Percentiles rank a stretch among this genome's conserved stretches.
These are phyloP conservation scores for Spondyliosoma cantharus DNA, from an alignment of 2,797 vertebrate species.

Conservation along the genomic window DNA sequence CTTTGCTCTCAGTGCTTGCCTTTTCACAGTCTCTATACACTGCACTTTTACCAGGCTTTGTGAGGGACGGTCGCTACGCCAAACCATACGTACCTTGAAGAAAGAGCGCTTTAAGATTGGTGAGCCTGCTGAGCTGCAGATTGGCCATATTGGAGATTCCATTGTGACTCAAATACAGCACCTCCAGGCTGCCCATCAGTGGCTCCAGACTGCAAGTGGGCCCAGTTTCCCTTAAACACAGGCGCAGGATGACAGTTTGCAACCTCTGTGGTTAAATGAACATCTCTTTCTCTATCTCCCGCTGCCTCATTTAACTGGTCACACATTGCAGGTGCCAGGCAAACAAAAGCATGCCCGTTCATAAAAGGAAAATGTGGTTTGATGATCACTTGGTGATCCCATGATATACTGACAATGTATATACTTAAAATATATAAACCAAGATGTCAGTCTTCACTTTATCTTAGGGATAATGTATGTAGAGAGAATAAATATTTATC, in stretches of 20 bases:
- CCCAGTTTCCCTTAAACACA: constrained; percentile 83
- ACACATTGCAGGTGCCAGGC: constrained; percentile 65
- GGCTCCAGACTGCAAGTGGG: constrained; percentile 83
- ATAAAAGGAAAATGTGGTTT: constrained; percentile 5
- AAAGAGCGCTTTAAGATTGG: constrained; percentile 90
- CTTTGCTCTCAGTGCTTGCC: constrained; percentile 58
- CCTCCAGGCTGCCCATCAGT: constrained; percentile 91
- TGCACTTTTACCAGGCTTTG: constrained; percentile 52
- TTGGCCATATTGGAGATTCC: constrained; percentile 90
- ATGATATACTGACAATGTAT: neutral
- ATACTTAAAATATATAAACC: constrained; percentile 4
- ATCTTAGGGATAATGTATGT: neutral
- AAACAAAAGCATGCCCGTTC: constrained; percentile 52
- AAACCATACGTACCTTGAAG: constrained; percentile 86
- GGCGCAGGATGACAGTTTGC: constrained; percentile 62
- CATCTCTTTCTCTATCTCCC: constrained; percentile 59
- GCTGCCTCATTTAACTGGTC: constrained; percentile 64
- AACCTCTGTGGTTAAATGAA: constrained; percentile 67
- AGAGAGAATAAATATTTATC: neutral
- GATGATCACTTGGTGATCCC: neutral
- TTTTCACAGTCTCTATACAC: constrained; percentile 71
- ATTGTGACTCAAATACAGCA: constrained; percentile 92
- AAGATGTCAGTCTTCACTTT: neutral
- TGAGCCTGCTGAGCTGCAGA: constrained; percentile 91
- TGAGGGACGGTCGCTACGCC: constrained; percentile 48